Conservation (phyloP, 2,113 vertebrate species). For the Barnardius zonarius region DNA sequence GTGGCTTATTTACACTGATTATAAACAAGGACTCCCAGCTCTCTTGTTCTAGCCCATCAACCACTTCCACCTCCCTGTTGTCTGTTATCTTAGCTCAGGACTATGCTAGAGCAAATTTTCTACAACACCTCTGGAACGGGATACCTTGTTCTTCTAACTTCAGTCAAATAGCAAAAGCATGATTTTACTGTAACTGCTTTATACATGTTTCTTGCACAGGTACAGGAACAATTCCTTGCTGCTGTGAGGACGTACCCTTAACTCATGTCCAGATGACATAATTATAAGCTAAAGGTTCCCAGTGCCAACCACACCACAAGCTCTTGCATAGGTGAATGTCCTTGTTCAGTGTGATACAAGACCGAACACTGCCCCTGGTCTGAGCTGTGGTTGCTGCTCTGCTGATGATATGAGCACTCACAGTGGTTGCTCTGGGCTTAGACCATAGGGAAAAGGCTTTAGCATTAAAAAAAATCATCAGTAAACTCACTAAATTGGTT, state of each 20-base stretch:
- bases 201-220: background rate
- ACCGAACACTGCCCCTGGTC: background rate
- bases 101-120: background rate
- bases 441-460: background rate
- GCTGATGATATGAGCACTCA: background rate
- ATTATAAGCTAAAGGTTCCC: background rate
- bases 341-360: background rate
- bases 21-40: background rate
- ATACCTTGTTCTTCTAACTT: background rate
- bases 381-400: background rate
- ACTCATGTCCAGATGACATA: background rate
- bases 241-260: background rate
- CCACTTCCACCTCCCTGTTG: background rate
- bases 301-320: background rate
- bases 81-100: background rate
- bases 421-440: background rate
- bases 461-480: background rate
- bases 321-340: background rate
- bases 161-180: background rate
- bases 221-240: background rate
- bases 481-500: background rate
- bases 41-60: background rate
- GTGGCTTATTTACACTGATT: background rate
- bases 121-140: background rate
- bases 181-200: background rate